phyloP scores from a whole-genome alignment of 2,888 invertebrate species.

The Sarcophaga rosellei region DNA sequence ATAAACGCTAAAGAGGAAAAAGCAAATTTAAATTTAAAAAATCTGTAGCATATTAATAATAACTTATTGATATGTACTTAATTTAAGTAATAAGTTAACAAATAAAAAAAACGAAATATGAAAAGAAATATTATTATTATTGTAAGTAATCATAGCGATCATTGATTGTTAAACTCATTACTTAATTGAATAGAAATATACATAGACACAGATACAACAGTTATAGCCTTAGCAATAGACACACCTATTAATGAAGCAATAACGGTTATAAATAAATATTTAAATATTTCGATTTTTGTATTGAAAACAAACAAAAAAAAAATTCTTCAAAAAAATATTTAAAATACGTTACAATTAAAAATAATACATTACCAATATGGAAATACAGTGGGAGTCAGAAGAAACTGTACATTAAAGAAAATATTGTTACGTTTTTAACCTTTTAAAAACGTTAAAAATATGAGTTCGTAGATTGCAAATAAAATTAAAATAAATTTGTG shows the following conservation, averaged over 20 bases:
- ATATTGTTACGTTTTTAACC: too few species aligned
- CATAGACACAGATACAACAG: constrained; percentile 1
- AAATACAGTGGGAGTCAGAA: too few species aligned
- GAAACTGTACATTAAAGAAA: too few species aligned
- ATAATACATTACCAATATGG: constrained; percentile 9
- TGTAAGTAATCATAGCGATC: constrained; percentile 60
- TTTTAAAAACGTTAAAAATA: too few species aligned
- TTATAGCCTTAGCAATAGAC: constrained; percentile 12
- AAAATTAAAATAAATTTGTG: too few species aligned
- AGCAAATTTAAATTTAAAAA: not conserved
- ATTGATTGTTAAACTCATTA: constrained; percentile 65
- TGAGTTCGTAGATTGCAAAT: too few species aligned
- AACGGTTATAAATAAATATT: constrained; percentile 27
- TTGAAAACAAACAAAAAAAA: not conserved
- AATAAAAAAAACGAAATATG: not conserved
- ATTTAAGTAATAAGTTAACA: constrained; percentile 7
- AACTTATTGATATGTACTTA: constrained; percentile 57
- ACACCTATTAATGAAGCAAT: constrained; percentile 55
- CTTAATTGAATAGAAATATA: constrained; percentile 63
- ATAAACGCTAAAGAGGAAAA: not conserved
- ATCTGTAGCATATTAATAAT: constrained; percentile 5
- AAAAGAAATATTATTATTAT: constrained; percentile 23
- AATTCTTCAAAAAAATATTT: not conserved
- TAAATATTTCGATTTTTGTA: not conserved
- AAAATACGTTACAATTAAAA: constrained; percentile 37